These are phyloP conservation scores for Eretmocerus hayati DNA, from an alignment of 2,888 invertebrate genomes.

Conservation along the genomic window DNA sequence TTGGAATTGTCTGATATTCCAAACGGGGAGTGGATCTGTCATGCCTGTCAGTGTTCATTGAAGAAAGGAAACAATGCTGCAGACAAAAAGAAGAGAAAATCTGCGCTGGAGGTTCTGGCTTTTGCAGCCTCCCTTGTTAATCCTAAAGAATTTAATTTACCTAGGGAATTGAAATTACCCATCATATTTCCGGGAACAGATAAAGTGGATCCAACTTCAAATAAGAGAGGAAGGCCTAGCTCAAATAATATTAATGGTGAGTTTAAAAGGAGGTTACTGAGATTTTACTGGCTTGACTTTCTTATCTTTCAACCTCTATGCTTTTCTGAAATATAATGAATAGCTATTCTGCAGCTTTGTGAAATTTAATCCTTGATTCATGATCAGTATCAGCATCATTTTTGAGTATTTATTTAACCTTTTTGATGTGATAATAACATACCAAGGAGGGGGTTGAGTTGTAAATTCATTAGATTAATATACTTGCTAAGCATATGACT, in stretches of 20 bases:
- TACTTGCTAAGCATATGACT: too few species aligned
- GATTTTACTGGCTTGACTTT: too few species aligned
- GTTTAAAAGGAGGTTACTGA: too few species aligned
- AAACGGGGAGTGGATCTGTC: conserved; percentile 85
- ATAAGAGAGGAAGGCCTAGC: conserved; percentile 36
- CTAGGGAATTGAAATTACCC: conserved; percentile 69
- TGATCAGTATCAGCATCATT: too few species aligned
- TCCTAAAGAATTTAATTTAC: conserved; percentile 84
- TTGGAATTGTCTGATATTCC: conserved; percentile 85
- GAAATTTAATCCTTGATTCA: too few species aligned
- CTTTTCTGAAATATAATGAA: too few species aligned
- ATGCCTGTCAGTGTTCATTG: conserved; percentile 61
- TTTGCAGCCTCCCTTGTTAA: conserved; percentile 79
- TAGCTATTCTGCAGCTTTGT: too few species aligned
- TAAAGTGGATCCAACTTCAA: conserved; percentile 53
- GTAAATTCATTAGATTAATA: too few species aligned
- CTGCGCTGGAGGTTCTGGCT: conserved; percentile 70
- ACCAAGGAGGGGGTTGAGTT: too few species aligned
- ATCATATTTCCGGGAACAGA: conserved; percentile 77
- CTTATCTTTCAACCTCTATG: too few species aligned
- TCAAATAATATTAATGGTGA: conserved; percentile 18
- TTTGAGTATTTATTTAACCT: too few species aligned
- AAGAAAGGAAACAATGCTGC: conserved; percentile 33
- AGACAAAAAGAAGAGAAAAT: conserved; percentile 38
- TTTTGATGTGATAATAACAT: too few species aligned